Conservation (phyloP, 2,113 vertebrate genomes). For the Psittacula cyanocephala region DNA sequence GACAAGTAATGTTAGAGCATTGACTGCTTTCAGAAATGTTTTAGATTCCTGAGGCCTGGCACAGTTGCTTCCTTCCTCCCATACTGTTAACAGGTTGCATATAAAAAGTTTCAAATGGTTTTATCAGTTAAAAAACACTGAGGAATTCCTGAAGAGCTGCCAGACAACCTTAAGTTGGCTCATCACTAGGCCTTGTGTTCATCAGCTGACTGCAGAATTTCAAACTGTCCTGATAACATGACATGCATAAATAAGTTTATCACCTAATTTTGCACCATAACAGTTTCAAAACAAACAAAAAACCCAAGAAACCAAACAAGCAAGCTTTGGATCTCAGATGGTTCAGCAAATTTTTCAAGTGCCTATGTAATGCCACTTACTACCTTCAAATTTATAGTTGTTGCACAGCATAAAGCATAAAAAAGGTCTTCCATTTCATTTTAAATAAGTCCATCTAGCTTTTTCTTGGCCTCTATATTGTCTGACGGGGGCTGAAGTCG, state of each 20-base stretch:
- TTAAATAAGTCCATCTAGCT: not conserved
- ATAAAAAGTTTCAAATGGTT: not conserved
- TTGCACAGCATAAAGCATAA: not conserved
- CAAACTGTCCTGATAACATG: not conserved
- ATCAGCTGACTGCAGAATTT: not conserved
- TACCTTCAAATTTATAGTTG: not conserved
- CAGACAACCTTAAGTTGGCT: not conserved
- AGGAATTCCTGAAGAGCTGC: not conserved
- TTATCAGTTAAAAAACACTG: not conserved
- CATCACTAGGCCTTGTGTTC: not conserved
- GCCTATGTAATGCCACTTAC: not conserved
- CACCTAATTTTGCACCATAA: not conserved
- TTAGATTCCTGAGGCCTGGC: not conserved
- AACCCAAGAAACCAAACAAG: not conserved
- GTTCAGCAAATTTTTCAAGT: not conserved
- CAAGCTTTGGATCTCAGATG: not conserved
- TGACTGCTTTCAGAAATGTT: not conserved
- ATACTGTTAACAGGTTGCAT: not conserved
- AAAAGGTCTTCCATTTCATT: not conserved
- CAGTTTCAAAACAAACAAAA: not conserved
- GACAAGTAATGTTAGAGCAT: not conserved
- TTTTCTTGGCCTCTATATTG: not conserved
- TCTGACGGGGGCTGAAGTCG: not conserved
- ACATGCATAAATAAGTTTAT: not conserved
- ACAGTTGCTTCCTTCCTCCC: not conserved